Evolutionary conservation across 1,140 invertebrate genomes (phyloP).

Genomic region (Rhopalosiphum padi): DNA sequence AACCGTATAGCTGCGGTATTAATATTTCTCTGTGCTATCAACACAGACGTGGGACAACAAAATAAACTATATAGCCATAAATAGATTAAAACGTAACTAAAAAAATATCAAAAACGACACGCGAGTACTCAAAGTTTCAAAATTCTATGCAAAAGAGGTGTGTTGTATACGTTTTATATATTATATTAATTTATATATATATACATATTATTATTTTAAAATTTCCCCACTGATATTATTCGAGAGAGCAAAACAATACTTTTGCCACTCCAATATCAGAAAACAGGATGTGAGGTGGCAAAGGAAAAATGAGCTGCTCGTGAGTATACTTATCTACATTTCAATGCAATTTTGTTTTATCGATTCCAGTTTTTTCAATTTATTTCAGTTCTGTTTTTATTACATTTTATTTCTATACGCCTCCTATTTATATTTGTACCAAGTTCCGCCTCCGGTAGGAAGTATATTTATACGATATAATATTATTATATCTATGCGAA

Average conservation of each 20-base stretch:
- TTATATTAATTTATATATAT: too few relatives aligned
- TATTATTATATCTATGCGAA: background rate
- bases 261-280: background rate
- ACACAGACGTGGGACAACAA: background rate
- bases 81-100: background rate
- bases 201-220: background rate
- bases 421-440: background rate
- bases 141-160: background rate
- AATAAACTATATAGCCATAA: background rate
- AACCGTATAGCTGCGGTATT: background rate
- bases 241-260: background rate
- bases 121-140: background rate
- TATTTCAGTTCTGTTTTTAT: background rate
- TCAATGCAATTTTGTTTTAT: too few relatives aligned
- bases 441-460: background rate
- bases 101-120: background rate
- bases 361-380: too few relatives aligned
- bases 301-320: background rate
- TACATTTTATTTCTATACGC: background rate
- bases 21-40: background rate
- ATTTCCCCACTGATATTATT: background rate
- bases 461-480: background rate
- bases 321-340: background rate
- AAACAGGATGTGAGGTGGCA: background rate
- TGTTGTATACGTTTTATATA: background rate